Base-by-base conservation (phyloP, 2,888 invertebrate genomes). In the Watsonalla cultraria region DNA sequence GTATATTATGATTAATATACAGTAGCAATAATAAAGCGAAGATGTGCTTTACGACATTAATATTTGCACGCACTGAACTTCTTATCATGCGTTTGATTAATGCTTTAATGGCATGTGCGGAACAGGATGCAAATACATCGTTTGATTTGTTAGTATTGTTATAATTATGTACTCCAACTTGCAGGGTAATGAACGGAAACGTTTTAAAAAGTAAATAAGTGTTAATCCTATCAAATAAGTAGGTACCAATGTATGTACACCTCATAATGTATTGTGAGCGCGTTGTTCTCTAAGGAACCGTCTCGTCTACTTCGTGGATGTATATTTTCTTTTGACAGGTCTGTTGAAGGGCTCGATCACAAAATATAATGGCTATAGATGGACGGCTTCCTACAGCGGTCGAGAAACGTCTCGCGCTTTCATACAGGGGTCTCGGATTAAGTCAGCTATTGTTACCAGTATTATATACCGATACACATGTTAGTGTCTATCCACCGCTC, bases 21-120 rank as follows among this genome's bases (percentile, higher is more conserved):
- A 61, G 72, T 66, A 61, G 62, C 62, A 66, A 65, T 68, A 66
- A 66, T 64, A 71, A 76, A 78, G 74, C 74, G 71, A 73, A 76
- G 70, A 70, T 76, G 65, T 86, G 83, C 88, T 88, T 86, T 86
- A 89, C 78, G 70, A 69, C 66, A 64, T 60, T 67, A 64, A 75
- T 77, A 80, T 82, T 80, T 79, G 80, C 84, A 80, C 76, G 66
- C 69, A 73, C 64, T 76, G 76, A 74, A 75, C 70, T 71, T 73
- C 75, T 82, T 89, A 88, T 88, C 87, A 77, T 61, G 65, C 51
- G 53, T 68, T 67, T 87, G 85, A 89, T 88, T 82, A 78, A 89
- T 86, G 86, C 70, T 72, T 78, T 78, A 77, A 76, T 74, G 75
- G 77, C 75, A 76, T 80, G 78, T 74, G 76, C 66, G 75, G 76